Base-by-base conservation (phyloP, 2,113 vertebrate genomes). In the Haemorhous mexicanus region DNA sequence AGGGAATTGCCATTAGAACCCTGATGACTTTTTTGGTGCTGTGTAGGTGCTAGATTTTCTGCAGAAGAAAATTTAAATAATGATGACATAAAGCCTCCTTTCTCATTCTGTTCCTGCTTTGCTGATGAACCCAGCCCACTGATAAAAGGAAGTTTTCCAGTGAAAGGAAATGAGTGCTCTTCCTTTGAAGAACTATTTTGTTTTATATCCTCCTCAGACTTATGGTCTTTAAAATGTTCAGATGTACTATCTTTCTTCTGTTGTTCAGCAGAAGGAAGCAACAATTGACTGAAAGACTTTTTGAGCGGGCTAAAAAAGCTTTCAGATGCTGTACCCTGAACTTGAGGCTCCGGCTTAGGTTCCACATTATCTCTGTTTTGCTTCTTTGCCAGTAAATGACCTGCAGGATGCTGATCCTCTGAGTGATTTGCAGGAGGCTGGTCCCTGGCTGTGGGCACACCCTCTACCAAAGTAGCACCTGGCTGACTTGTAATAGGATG, bases 211-310 rank as follows among this genome's bases (percentile, higher is more conserved):
- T 98, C 98, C 67, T 98, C 95, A 47, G 98, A 96, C 66, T 97
- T 97, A 83, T 96, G 98, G 76, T 88, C 84, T 95, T 97, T 96
- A 59, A 89, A 37, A 83, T 73, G 28, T 92, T 90, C 89, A 61
- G 96, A 47, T 18, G 93, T 68, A 94, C 80, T 72, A 97, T 97
- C 94, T 96, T 94, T 90, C 91, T 96, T 88, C 49, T 41, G 79
- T 39, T 87, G 83, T 20, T 97, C 97, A 7, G 91, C 82, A 77
- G 98, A 95, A 93, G 97, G 96, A 87, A 98, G 95, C 35, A 99
- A 98, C 55, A 99, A 91, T 9, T 98, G 98, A 96, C 98, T 99
- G 62, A 99, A 96, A 37, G 99, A 99, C 91, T 98, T 99, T 83
- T 97, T 99, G 23, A 99, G 98, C 16, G 99, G 98, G 64, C 97